Conservation (phyloP, 2,888 invertebrate species). For the Temnothorax rugatulus region DNA sequence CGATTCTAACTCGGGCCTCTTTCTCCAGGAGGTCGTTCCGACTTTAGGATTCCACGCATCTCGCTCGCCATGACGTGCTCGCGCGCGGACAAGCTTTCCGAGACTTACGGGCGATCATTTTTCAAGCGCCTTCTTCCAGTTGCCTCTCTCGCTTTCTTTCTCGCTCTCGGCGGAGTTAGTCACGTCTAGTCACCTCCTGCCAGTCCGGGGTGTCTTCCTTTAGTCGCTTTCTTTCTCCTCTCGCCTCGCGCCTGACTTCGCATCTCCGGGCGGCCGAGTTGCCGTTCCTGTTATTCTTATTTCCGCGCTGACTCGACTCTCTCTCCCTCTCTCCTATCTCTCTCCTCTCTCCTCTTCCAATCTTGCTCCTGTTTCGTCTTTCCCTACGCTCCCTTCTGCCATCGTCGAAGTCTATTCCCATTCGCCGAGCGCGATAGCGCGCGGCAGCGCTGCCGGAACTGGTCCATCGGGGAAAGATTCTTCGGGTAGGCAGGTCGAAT, state of each 20-base stretch:
- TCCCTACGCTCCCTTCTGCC: slow-evolving; percentile 16
- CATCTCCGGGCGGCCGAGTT: slow-evolving; percentile 54
- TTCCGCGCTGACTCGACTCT: slow-evolving; percentile 51
- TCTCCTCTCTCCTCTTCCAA: slow-evolving; percentile 63
- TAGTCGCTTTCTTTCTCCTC: slow-evolving; percentile 47
- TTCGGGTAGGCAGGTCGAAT: slow-evolving; percentile 64
- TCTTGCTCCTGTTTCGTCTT: slow-evolving; percentile 73
- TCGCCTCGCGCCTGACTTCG: slow-evolving; percentile 39
- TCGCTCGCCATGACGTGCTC: slow-evolving; percentile 45
- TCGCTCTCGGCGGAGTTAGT: slow-evolving; percentile 65
- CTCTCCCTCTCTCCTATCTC: slow-evolving; percentile 62
- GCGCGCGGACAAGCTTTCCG: slow-evolving; percentile 48
- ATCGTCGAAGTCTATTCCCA: slow-evolving; percentile 71
- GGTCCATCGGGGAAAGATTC: slow-evolving; percentile 74
- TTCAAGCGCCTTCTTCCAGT: slow-evolving; percentile 61
- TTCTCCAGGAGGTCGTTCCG: slow-evolving; percentile 46
- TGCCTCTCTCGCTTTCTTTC: slow-evolving; percentile 44
- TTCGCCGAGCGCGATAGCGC: slow-evolving; percentile 68
- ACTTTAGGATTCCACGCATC: slow-evolving; percentile 66
- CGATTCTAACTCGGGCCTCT: slow-evolving; percentile 18
- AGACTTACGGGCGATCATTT: slow-evolving; percentile 72
- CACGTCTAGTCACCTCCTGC: slow-evolving; percentile 73
- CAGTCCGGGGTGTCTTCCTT: slow-evolving; percentile 62
- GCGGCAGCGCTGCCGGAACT: slow-evolving; percentile 74
- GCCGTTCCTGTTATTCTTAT: slow-evolving; percentile 67